Evolutionary conservation across 1,140 invertebrate species (phyloP).

Genomic region (Meloidogyne exigua): DNA sequence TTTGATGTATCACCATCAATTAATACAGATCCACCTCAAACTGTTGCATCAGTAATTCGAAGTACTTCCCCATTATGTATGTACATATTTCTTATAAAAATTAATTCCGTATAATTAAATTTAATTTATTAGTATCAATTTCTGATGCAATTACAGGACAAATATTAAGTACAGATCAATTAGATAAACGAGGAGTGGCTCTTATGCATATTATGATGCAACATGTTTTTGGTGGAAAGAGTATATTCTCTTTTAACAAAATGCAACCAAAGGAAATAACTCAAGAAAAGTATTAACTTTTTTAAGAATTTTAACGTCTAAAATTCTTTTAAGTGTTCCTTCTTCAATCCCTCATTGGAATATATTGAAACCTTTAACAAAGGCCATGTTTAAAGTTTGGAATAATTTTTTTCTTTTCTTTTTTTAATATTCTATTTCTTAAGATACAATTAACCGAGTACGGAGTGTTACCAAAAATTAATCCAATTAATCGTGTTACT

Average conservation of each 20-base stretch:
- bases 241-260: conserved; percentile 4
- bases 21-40: not conserved
- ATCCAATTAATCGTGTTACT: conserved; percentile 1
- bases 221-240: conserved; percentile 12
- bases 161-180: conserved; percentile 13
- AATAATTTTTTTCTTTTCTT: conserved; percentile 12
- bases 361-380: conserved; percentile 14
- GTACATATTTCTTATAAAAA: too few relatives aligned
- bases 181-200: conserved; percentile 6
- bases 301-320: not conserved
- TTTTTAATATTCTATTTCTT: not conserved
- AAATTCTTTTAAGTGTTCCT: conserved; percentile 11
- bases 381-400: not conserved
- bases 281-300: conserved; percentile 3
- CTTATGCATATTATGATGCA: conserved; percentile 13
- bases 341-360: conserved; percentile 18
- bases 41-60: not conserved
- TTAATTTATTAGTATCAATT: conserved; percentile 8
- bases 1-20: conserved; percentile 7
- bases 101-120: not conserved
- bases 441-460: not conserved
- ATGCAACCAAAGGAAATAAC: conserved; percentile 6
- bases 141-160: conserved; percentile 20
- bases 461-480: not conserved
- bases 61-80: conserved; percentile 2